phyloP scores from a whole-genome alignment of 2,888 invertebrate species.

The Anthrax anthrax region DNA sequence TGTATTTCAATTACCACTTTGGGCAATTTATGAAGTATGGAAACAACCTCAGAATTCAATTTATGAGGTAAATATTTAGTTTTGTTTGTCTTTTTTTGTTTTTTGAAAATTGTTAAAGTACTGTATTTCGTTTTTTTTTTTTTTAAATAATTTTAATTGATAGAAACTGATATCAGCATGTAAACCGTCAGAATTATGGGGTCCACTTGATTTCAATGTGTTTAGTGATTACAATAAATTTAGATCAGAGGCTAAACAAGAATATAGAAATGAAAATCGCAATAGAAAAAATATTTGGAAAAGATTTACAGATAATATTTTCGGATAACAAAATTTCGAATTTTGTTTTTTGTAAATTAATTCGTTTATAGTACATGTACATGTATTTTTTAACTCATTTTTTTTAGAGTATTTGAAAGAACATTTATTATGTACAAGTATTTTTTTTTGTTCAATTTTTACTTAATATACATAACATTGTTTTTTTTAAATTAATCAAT shows the following conservation, averaged over 20 bases:
- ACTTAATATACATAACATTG: not conserved
- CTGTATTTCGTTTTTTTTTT: not conserved
- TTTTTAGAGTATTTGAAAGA: too few species aligned
- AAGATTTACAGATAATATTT: not conserved
- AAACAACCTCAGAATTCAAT: slow-evolving; percentile 22
- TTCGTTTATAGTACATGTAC: too few species aligned
- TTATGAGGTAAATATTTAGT: slow-evolving; percentile 16
- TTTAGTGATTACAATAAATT: slow-evolving; percentile 30
- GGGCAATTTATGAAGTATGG: slow-evolving; percentile 25
- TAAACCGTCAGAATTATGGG: slow-evolving; percentile 25
- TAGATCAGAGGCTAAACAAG: slow-evolving; percentile 4
- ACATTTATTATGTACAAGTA: not conserved
- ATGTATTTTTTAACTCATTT: too few species aligned
- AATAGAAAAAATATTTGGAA: not conserved
- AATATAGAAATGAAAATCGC: not conserved
- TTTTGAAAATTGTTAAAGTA: too few species aligned
- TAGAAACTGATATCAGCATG: slow-evolving; percentile 27
- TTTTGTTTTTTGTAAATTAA: not conserved
- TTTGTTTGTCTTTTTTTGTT: not conserved
- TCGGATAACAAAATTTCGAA: not conserved
- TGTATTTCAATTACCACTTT: slow-evolving; percentile 36
- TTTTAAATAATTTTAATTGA: not conserved
- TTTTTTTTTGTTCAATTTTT: not conserved
- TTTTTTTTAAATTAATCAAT: not conserved
- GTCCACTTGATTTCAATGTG: slow-evolving; percentile 32